Base-by-base conservation (phyloP, 1,140 invertebrate species). In the Drosophila leontia region DNA sequence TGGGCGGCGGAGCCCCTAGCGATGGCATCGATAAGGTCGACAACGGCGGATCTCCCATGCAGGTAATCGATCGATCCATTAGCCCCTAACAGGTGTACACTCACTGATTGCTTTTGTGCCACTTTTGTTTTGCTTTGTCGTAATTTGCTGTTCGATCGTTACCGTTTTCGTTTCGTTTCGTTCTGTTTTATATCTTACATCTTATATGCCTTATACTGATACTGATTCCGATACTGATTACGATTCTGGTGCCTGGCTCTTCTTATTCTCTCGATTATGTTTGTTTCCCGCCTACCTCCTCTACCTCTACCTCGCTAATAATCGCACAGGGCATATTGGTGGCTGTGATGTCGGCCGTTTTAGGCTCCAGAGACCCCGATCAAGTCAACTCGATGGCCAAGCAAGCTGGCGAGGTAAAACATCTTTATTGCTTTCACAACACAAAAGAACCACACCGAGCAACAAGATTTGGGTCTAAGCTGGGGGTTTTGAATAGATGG, bases 11-110 rank as follows among this genome's bases (percentile, higher is more conserved):
- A 29, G 94, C 94, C 3, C 95, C 94, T 9, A 95, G 94, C 78
- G 96, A 97, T 91, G 97, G 96, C 57, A 97, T 97, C 90, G 97
- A 97, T 92, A 98, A 97, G 93, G 96, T 97, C 39, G 97, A 97
- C 93, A 97, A 97, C 93, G 96, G 94, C 90, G 95, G 94, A 78
- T 95, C 96, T 6, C 96, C 97, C 39, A 97, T 97, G 96, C 97
- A 97, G 96, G 97, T 98, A 95, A 59, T 69, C 55, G 56, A 62
- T 39, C 63, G 44, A 51, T 44, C 61, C 57, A 57, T 57, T 70
- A 62, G 64, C 50, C 75, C 65, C 9, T 70, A 75, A 75, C 47
- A 64, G 45, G 39, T 62, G 48, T 82, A 58, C 56, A 67, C 69
- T 78, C 63, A 74, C 70, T 72, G 57, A 62, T 69, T 64, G 80